Evolutionary conservation across 2,113 vertebrate species (phyloP), one percentile per base, ranked within the genome.

Genomic region (Geococcyx californianus): DNA sequence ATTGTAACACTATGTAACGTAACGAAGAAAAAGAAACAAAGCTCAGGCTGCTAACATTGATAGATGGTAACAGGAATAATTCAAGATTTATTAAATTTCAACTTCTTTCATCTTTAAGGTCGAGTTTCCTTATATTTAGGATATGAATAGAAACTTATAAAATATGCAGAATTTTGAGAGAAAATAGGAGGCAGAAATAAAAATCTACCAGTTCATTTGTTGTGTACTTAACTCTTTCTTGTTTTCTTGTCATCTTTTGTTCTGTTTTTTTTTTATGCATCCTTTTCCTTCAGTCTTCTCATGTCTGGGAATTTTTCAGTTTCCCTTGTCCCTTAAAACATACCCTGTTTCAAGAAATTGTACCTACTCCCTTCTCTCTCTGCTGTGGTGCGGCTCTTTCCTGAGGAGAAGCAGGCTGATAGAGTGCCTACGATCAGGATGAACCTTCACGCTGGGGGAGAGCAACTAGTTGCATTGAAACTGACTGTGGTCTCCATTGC

Each of bases 341-440:
- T 26, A 44, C 31, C n/a, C 16, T 28, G 7, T 67, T 77, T 45
- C 49, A 47, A 78, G 54, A 36, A 1, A 2, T 47, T 82, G 55
- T 73, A 2, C n/a, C 44, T 47, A 8, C 51, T 82, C 19, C 31
- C 38, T 78, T 62, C 21, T 10, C 29, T 63, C 33, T 47, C 29
- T 70, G 51, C 16, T 0, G 1, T 5, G 11, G 11, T 0, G 1
- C 58, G n/a, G n/a, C 24, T 84, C 42, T 88, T 0, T 4, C 29
- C 45, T 2, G 24, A 9, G 12, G 40, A 55, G 28, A 70, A 47
- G 45, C 45, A 47, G 45, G 17, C 45, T 47, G 45, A 7, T 18
- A 47, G 45, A 47, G 45, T 47, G 45, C 45, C 45, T 47, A 18
- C 45, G 17, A 47, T 47, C 17, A 47, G 45, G 45, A 47, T 47